These are phyloP conservation scores for Enteromius anoplus DNA, from an alignment of 2,797 vertebrate species.

Conservation along the genomic window DNA sequence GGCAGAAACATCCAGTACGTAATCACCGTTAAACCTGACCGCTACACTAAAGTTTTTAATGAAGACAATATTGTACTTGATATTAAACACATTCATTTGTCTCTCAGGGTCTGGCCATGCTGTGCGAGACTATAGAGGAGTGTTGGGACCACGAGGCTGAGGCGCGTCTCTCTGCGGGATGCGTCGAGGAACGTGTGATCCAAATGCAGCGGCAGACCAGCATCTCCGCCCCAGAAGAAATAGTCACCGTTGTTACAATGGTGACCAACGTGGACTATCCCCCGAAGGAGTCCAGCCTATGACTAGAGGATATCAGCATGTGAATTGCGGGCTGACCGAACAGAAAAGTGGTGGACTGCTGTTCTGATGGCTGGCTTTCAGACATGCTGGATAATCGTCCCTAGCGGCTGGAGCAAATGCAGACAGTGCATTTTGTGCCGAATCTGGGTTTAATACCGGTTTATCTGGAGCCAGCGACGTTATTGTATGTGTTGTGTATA, in stretches of 20 bases:
- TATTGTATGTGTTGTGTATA: slow-evolving; percentile 42
- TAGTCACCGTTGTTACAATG: slow-evolving; percentile 94
- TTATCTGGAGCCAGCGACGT: slow-evolving; percentile 18
- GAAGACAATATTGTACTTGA: background rate
- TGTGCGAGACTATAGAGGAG: slow-evolving; percentile 93
- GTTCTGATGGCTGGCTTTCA: slow-evolving; percentile 25
- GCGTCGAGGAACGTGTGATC: slow-evolving; percentile 89
- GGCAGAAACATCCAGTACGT: slow-evolving; percentile 93
- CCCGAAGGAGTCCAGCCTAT: slow-evolving; percentile 95
- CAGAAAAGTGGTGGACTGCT: slow-evolving; percentile 21
- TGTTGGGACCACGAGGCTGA: slow-evolving; percentile 96
- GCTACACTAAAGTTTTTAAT: background rate
- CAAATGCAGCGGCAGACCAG: slow-evolving; percentile 90
- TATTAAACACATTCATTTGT: background rate
- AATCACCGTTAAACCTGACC: background rate
- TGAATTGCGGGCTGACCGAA: slow-evolving; percentile 36
- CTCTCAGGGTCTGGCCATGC: slow-evolving; percentile 85
- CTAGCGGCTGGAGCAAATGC: slow-evolving; percentile 20
- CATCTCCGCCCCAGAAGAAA: slow-evolving; percentile 86
- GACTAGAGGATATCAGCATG: slow-evolving; percentile 77
- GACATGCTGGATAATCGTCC: slow-evolving; percentile 44
- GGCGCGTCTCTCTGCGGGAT: slow-evolving; percentile 88
- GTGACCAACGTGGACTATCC: slow-evolving; percentile 96
- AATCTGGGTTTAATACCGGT: slow-evolving; percentile 42
- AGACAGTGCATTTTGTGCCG: slow-evolving; percentile 24